phyloP scores from a whole-genome alignment of 2,797 vertebrate species.

The Thamnophis elegans region DNA sequence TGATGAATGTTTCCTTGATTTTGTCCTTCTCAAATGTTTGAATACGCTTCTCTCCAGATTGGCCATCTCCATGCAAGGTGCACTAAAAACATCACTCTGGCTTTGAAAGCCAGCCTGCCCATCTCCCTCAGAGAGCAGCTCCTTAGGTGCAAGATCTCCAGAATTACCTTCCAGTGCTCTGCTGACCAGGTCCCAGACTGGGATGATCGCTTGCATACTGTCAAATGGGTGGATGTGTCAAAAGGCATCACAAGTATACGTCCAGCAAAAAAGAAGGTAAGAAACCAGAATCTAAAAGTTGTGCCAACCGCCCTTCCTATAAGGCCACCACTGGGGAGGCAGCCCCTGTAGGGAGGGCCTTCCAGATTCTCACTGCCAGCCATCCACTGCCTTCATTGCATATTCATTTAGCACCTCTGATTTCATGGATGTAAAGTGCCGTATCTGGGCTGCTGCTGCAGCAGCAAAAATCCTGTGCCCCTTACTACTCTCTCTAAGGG shows the following conservation, averaged over 20 bases:
- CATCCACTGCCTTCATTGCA: background rate
- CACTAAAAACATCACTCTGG: conserved; percentile 80
- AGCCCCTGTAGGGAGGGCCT: background rate
- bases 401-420: background rate
- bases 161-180: conserved; percentile 76
- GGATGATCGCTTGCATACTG: conserved; percentile 76
- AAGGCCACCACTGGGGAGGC: background rate
- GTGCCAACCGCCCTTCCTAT: background rate
- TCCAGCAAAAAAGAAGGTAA: conserved; percentile 77
- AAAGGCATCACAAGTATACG: conserved; percentile 19
- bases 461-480: background rate
- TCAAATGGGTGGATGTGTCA: conserved; percentile 76
- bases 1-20: background rate
- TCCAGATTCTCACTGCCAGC: background rate
- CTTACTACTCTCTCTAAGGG: background rate
- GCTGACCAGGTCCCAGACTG: conserved; percentile 82
- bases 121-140: conserved; percentile 65
- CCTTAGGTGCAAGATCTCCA: conserved; percentile 77
- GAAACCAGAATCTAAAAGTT: background rate
- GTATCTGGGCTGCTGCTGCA: background rate
- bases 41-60: conserved; percentile 58
- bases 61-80: conserved; percentile 89
- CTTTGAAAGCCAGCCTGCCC: conserved; percentile 74
- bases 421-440: background rate
- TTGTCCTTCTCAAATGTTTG: background rate